Evolutionary conservation across 2,113 vertebrate genomes (phyloP).

Genomic region (Athene cunicularia): DNA sequence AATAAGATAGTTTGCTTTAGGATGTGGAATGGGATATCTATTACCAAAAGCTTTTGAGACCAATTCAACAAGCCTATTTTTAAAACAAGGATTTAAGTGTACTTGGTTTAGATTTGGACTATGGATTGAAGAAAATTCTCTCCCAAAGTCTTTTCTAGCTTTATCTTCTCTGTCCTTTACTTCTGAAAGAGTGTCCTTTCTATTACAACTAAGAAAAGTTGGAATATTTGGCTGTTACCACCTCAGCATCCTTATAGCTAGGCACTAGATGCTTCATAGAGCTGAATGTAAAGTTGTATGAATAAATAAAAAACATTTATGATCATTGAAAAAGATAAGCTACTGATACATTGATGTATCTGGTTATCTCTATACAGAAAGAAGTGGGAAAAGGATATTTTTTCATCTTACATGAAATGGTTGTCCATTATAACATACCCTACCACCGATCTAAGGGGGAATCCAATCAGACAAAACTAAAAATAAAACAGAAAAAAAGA

Average conservation of each 20-base stretch:
- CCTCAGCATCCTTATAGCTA: neutral
- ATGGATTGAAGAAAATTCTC: neutral
- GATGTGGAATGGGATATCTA: neutral
- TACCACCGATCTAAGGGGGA: accelerated
- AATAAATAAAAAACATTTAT: neutral
- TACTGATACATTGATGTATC: neutral
- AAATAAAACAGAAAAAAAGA: neutral
- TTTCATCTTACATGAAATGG: neutral
- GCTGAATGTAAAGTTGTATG: neutral
- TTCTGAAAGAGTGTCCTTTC: neutral
- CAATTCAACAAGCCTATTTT: neutral
- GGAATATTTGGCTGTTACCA: neutral
- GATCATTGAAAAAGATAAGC: neutral
- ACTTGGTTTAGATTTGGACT: neutral
- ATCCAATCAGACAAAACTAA: neutral
- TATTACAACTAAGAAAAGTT: neutral
- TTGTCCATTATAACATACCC: neutral
- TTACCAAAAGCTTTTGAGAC: neutral
- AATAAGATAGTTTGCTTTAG: neutral
- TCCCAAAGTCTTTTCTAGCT: neutral
- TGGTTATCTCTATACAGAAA: neutral
- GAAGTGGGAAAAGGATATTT: neutral
- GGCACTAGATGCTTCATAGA: neutral
- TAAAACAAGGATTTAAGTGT: neutral
- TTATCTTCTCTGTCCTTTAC: neutral